Evolutionary conservation across 2,888 invertebrate genomes (phyloP).

Genomic region (Allygus modestus): DNA sequence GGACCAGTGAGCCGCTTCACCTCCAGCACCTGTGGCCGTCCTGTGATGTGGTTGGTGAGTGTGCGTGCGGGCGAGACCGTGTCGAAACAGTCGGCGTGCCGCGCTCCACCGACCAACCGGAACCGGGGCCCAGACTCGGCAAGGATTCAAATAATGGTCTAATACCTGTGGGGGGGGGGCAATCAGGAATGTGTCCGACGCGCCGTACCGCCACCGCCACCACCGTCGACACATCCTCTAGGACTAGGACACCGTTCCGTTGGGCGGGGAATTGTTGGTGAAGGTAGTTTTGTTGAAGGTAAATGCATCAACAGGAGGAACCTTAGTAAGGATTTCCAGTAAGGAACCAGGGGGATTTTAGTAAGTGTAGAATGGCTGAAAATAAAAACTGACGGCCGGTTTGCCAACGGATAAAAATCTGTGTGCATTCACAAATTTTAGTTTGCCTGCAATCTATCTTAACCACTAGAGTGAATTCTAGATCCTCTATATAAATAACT

Average conservation of each 20-base stretch:
- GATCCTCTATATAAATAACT: too few relatives aligned
- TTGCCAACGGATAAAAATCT: too few relatives aligned
- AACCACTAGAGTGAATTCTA: too few relatives aligned
- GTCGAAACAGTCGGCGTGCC: constrained; percentile 44
- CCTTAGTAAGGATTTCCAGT: too few relatives aligned
- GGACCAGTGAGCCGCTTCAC: neutral
- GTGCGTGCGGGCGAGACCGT: constrained; percentile 34
- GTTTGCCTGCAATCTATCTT: too few relatives aligned
- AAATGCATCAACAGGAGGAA: too few relatives aligned
- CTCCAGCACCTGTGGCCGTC: constrained; percentile 12
- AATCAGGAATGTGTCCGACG: constrained; percentile 42
- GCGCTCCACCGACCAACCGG: constrained; percentile 54
- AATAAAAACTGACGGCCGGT: too few relatives aligned
- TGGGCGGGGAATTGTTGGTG: neutral
- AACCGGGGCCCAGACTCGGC: constrained; percentile 27
- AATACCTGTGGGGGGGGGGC: constrained; percentile 40
- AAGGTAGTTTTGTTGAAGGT: too few relatives aligned
- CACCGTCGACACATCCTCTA: neutral
- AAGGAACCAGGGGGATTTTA: too few relatives aligned
- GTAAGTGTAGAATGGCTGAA: too few relatives aligned
- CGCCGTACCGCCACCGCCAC: neutral
- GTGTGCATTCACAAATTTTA: too few relatives aligned
- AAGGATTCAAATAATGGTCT: constrained; percentile 50
- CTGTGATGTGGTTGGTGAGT: constrained; percentile 10
- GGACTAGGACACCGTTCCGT: neutral